Evolutionary conservation across 2,113 vertebrate genomes (phyloP).

Genomic region (Nasalis larvatus): DNA sequence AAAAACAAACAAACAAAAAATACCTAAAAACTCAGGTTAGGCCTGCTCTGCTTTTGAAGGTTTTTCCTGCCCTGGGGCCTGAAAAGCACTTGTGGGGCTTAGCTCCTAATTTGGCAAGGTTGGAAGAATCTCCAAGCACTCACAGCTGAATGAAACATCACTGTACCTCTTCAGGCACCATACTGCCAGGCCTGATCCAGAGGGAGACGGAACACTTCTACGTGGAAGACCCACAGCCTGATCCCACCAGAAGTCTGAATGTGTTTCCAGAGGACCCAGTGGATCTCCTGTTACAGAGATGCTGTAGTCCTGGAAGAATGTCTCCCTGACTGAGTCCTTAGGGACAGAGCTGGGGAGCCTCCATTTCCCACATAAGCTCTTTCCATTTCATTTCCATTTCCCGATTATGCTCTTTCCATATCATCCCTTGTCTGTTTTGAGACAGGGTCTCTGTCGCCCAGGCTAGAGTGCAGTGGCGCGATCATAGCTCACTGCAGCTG

Average conservation of each 20-base stretch:
- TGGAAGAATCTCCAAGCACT: not conserved
- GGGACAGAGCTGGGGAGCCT: not conserved
- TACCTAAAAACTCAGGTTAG: not conserved
- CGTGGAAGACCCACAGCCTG: not conserved
- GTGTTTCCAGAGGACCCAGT: not conserved
- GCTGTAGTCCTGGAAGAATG: not conserved
- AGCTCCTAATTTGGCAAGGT: not conserved
- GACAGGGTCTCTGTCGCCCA: too few species aligned
- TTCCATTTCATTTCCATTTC: not conserved
- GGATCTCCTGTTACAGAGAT: not conserved
- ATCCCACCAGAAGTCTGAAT: not conserved
- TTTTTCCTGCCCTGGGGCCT: not conserved
- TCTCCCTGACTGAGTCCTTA: not conserved
- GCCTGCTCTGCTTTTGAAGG: not conserved
- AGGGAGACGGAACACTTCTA: not conserved
- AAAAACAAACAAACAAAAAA: too few species aligned
- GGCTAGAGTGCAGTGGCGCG: too few species aligned
- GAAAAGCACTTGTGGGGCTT: not conserved
- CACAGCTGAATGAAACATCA: not conserved
- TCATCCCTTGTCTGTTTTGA: not conserved
- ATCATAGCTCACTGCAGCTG: too few species aligned
- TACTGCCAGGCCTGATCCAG: not conserved
- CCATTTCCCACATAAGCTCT: not conserved
- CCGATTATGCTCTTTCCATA: not conserved
- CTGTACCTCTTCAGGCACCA: not conserved